Percentiles rank a stretch among this genome's conserved stretches.
Evolutionary conservation across 2,113 vertebrate species (phyloP).

Genomic region (Numida meleagris): DNA sequence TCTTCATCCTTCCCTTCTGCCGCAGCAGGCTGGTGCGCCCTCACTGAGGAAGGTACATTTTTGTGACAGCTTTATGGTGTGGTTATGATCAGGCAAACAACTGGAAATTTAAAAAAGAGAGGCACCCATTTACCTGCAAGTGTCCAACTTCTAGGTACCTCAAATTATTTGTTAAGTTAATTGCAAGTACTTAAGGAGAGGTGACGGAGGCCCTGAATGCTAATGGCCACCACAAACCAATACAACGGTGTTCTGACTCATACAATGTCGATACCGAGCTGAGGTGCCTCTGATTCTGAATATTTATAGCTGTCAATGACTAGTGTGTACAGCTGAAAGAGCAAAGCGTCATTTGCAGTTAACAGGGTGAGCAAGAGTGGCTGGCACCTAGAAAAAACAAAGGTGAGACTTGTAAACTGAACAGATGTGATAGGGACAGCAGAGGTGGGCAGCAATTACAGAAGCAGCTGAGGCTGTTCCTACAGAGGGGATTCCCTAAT

Average conservation of each 20-base stretch:
- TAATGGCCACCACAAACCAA: neutral
- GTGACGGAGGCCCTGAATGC: neutral
- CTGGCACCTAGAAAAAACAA: neutral
- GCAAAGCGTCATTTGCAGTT: neutral
- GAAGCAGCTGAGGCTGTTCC: neutral
- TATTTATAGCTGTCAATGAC: conserved; percentile 21
- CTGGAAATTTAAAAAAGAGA: neutral
- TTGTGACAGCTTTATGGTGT: conserved; percentile 34
- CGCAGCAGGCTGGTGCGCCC: neutral
- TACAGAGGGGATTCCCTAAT: neutral
- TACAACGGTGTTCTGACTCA: neutral
- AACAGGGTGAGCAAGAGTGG: neutral
- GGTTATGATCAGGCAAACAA: neutral
- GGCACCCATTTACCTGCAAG: neutral
- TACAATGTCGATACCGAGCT: neutral
- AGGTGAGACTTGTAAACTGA: neutral
- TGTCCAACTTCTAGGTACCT: neutral
- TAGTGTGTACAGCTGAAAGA: neutral
- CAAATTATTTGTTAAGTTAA: neutral
- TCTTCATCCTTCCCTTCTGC: conserved; percentile 28
- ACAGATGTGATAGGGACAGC: neutral
- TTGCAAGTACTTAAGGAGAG: neutral
- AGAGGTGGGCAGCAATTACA: neutral
- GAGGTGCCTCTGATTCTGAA: neutral
- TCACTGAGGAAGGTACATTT: neutral